Conservation (phyloP, 2,113 vertebrate genomes). For the Syngnathoides biaculeatus region DNA sequence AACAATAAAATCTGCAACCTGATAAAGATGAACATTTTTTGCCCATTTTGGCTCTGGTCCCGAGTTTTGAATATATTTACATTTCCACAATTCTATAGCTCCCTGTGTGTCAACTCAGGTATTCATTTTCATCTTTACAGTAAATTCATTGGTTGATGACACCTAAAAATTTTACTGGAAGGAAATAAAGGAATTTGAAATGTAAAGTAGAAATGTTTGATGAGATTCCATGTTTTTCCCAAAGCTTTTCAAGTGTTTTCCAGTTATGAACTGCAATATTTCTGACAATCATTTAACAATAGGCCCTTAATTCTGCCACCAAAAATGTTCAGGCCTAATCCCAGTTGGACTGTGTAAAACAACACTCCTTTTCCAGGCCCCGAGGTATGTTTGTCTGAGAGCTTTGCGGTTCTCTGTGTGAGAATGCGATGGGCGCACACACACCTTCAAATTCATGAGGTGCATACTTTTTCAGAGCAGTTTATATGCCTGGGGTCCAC, state of each 20-base stretch:
- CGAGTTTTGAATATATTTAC: not conserved
- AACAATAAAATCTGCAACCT: not conserved
- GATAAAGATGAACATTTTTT: not conserved
- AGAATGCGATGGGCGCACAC: not conserved
- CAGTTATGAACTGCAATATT: not conserved
- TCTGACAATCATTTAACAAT: slow-evolving; percentile 1
- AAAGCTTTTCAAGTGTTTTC: not conserved
- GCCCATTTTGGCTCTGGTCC: not conserved
- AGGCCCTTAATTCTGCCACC: slow-evolving; percentile 7
- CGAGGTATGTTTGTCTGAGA: not conserved
- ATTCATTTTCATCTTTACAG: not conserved
- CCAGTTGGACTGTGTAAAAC: not conserved
- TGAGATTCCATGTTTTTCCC: not conserved
- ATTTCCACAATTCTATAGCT: too few relatives aligned
- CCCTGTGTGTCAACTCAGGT: too few relatives aligned
- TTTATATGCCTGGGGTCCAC: not conserved
- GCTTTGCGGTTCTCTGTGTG: not conserved
- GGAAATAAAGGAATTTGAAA: not conserved
- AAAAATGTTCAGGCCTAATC: slow-evolving; percentile 9
- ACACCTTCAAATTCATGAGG: not conserved
- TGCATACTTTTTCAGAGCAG: not conserved
- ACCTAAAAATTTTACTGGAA: not conserved
- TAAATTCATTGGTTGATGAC: not conserved
- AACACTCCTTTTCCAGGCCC: not conserved
- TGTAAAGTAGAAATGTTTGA: not conserved